Evolutionary conservation across 2,888 invertebrate genomes (phyloP).

Genomic region (Dioctria rufipes): DNA sequence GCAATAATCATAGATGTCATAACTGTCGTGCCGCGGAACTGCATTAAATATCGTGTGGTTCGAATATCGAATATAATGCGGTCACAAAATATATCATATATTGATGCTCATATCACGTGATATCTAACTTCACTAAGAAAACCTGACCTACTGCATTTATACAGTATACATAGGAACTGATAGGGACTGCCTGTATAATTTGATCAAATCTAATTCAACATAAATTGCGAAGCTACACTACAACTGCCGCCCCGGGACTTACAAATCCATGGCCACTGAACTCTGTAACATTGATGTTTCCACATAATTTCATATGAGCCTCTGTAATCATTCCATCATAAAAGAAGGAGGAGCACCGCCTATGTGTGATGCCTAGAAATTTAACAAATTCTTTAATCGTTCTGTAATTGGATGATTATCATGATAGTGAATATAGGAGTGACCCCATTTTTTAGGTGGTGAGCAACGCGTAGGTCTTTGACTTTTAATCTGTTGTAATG

Average conservation of each 20-base stretch:
- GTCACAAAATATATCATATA: no score
- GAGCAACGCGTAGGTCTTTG: conserved; percentile 30
- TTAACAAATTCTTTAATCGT: neutral
- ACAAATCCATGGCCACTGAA: conserved; percentile 25
- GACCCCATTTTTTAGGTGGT: conserved; percentile 18
- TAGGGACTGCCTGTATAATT: no score
- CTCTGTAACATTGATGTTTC: conserved; percentile 8
- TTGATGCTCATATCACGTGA: no score
- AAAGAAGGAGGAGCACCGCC: neutral
- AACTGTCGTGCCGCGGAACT: no score
- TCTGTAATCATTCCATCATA: neutral
- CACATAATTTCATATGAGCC: conserved; percentile 17
- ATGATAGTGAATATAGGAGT: neutral
- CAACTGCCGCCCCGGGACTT: neutral
- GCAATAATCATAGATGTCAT: no score
- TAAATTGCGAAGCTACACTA: no score
- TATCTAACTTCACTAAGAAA: no score
- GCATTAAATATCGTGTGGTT: no score
- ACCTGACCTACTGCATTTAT: no score
- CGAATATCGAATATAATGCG: no score
- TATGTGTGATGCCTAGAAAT: neutral
- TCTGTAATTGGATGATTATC: conserved; percentile 35
- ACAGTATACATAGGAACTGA: no score
- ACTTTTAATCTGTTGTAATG: neutral
- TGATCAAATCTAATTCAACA: no score